Evolutionary conservation across 2,797 vertebrate species (phyloP).

Genomic region (Parambassis ranga): DNA sequence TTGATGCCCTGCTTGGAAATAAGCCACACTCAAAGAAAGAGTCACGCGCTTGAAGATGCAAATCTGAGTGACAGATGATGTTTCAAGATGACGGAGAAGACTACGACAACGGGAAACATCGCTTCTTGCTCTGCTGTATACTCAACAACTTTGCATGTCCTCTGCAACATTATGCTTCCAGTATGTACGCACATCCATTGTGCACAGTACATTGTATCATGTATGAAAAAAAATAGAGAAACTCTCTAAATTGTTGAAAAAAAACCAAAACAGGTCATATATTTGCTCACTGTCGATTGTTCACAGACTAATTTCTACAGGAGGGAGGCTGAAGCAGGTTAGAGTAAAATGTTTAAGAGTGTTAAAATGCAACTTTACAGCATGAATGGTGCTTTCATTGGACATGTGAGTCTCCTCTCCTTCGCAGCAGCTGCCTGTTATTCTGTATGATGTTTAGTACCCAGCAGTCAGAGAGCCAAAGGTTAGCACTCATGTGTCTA

Average conservation of each 20-base stretch:
- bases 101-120: slow-evolving; percentile 62
- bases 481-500: slow-evolving; percentile 56
- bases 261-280: slow-evolving; percentile 49
- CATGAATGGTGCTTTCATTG: slow-evolving; percentile 60
- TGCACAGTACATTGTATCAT: slow-evolving; percentile 73
- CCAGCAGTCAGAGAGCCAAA: slow-evolving; percentile 65
- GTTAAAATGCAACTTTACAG: slow-evolving; percentile 53
- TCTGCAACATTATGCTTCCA: slow-evolving; percentile 82
- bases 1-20: slow-evolving; percentile 83
- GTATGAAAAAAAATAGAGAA: slow-evolving; percentile 49
- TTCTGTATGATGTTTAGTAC: slow-evolving; percentile 65
- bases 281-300: slow-evolving; percentile 56
- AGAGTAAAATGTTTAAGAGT: slow-evolving; percentile 22
- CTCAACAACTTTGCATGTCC: slow-evolving; percentile 82
- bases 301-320: slow-evolving; percentile 44
- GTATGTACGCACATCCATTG: slow-evolving; percentile 73
- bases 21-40: slow-evolving; percentile 86
- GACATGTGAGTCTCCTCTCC: slow-evolving; percentile 40
- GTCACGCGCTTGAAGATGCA: slow-evolving; percentile 76
- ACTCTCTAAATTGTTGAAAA: slow-evolving; percentile 51
- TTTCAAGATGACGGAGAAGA: slow-evolving; percentile 48
- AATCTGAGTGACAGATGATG: slow-evolving; percentile 42
- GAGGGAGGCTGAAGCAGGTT: slow-evolving; percentile 10
- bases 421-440: slow-evolving; percentile 58
- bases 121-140: slow-evolving; percentile 79